A percentile compares a stretch with the other conserved stretches of the same genome.
Evolutionary conservation across 2,888 invertebrate species (phyloP).

Genomic region (Brachylomia viminalis): DNA sequence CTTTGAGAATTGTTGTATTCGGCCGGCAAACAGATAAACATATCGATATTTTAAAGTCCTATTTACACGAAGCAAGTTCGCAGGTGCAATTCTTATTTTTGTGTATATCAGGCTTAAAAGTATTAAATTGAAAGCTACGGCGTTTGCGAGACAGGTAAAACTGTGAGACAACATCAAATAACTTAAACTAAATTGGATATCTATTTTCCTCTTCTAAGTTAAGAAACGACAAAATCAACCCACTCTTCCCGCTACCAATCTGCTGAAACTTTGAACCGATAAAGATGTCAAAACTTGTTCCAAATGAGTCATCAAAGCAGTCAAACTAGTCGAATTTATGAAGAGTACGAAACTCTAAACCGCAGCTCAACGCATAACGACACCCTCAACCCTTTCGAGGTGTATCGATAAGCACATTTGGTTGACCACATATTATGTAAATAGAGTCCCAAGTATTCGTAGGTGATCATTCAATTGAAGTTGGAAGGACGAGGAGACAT

Average conservation of each 20-base stretch:
- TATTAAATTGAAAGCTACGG: too few relatives aligned
- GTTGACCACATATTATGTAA: too few relatives aligned
- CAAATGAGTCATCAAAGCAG: conserved; percentile 52
- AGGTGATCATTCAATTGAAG: too few relatives aligned
- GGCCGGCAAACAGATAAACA: not conserved
- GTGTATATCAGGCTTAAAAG: not conserved
- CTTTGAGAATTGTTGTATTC: not conserved
- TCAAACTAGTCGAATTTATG: conserved; percentile 57
- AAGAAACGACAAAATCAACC: conserved; percentile 13
- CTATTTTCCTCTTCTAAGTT: not conserved
- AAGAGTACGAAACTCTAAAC: conserved; percentile 36
- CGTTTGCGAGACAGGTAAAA: not conserved
- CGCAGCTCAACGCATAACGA: conserved; percentile 19
- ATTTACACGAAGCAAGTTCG: not conserved
- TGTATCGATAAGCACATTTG: conserved; percentile 38
- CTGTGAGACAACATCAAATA: not conserved
- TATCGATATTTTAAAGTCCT: not conserved
- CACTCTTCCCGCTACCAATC: conserved; percentile 28
- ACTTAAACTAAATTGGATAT: not conserved
- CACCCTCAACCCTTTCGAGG: conserved; percentile 47
- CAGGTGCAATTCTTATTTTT: not conserved
- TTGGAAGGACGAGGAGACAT: too few relatives aligned
- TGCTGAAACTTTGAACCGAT: conserved; percentile 34
- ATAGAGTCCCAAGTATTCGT: too few relatives aligned
- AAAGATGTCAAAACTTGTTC: conserved; percentile 49